Evolutionary conservation across 2,888 invertebrate species (phyloP).

Genomic region (Selenia dentaria): DNA sequence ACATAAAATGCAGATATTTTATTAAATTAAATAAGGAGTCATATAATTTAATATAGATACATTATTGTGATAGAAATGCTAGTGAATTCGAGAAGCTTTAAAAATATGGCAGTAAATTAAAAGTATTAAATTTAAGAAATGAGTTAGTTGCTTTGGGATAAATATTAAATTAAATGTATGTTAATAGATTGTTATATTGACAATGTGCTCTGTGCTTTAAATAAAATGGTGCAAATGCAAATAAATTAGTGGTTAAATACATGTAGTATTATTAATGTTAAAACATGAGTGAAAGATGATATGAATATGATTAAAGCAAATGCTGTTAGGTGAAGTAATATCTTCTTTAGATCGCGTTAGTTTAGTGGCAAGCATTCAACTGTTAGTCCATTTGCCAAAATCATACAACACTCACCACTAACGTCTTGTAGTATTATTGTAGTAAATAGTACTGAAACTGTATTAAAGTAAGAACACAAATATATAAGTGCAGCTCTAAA

Average conservation of each 20-base stretch:
- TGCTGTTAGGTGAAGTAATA: slow-evolving; percentile 27
- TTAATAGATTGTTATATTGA: too few relatives aligned
- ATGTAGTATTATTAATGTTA: slow-evolving; percentile 8
- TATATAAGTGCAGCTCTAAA: slow-evolving; percentile 71
- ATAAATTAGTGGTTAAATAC: slow-evolving; percentile 18
- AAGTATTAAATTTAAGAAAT: slow-evolving; percentile 3
- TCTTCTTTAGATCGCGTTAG: slow-evolving; percentile 39
- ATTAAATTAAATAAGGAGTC: slow-evolving; percentile 9
- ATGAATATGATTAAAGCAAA: slow-evolving; percentile 39
- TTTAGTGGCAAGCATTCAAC: slow-evolving; percentile 50
- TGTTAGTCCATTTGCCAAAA: slow-evolving; percentile 76
- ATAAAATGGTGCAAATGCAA: slow-evolving; percentile 24
- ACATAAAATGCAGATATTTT: slow-evolving; percentile 1
- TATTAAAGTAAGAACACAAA: slow-evolving; percentile 71
- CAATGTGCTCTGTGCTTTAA: slow-evolving; percentile 31
- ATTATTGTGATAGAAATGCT: too few relatives aligned
- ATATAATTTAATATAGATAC: too few relatives aligned
- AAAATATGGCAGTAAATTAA: not conserved
- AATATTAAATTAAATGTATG: slow-evolving; percentile 13
- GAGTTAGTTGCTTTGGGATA: slow-evolving; percentile 8
- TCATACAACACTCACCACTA: slow-evolving; percentile 82
- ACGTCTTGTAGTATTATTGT: slow-evolving; percentile 77
- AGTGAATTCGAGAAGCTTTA: slow-evolving; percentile 3
- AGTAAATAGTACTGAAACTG: slow-evolving; percentile 73
- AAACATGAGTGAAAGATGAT: slow-evolving; percentile 24